Conservation (phyloP, 92 coral and sea anemone species). For the Siderastrea radians region DNA sequence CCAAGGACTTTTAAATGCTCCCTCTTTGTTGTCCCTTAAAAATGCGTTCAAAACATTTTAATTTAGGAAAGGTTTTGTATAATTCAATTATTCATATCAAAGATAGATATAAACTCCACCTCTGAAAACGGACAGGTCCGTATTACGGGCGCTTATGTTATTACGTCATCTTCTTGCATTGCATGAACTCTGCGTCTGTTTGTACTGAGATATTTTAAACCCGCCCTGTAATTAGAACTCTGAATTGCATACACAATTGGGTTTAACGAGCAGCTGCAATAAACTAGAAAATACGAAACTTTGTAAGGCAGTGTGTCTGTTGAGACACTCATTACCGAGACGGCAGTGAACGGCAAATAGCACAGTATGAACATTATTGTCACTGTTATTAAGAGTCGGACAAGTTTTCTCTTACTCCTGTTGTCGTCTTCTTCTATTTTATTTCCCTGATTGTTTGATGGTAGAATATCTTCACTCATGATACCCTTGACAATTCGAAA, state of each 20-base stretch:
- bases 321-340: conserved; percentile 42
- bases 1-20: no score
- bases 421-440: conserved; percentile 26
- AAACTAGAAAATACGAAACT: conserved; percentile 66
- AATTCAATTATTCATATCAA: no score
- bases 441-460: background rate
- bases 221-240: conserved; percentile 76
- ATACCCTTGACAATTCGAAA: conserved; percentile 74
- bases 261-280: conserved; percentile 71
- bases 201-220: background rate
- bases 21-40: no score
- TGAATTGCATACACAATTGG: conserved; percentile 75
- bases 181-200: conserved; percentile 7
- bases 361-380: conserved; percentile 66
- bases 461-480: conserved; percentile 36
- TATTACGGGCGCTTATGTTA: no score
- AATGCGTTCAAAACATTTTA: no score
- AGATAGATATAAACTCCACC: no score
- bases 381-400: conserved; percentile 63
- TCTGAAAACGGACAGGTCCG: no score
- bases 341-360: conserved; percentile 65
- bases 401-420: conserved; percentile 66
- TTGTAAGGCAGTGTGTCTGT: conserved; percentile 33
- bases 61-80: no score
- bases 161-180: no score